phyloP scores from a whole-genome alignment of 2,888 invertebrate species.

The Ceriagrion tenellum region DNA sequence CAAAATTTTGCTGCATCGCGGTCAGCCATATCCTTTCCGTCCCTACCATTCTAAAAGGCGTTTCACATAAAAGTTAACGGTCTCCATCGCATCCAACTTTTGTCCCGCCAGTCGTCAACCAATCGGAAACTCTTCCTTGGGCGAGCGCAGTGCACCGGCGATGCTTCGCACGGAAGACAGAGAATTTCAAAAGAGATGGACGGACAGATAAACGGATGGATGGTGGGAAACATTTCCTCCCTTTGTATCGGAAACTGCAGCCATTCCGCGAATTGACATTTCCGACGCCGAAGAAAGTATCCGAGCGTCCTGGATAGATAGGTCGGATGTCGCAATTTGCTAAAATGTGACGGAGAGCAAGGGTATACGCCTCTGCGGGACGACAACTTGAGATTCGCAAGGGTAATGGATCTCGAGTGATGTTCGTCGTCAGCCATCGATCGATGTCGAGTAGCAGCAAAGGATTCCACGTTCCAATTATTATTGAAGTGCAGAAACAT shows the following conservation, averaged over 20 bases:
- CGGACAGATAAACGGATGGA: background rate
- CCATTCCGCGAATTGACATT: background rate
- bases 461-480: too few species aligned
- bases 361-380: background rate
- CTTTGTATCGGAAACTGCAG: slow-evolving; percentile 7
- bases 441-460: background rate
- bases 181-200: background rate
- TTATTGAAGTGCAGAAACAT: too few species aligned
- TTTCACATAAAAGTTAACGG: too few species aligned
- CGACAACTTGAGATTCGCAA: background rate
- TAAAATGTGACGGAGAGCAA: background rate
- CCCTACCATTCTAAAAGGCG: too few species aligned
- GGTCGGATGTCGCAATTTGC: background rate
- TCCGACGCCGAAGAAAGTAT: background rate
- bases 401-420: background rate
- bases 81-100: too few species aligned
- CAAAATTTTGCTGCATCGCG: too few species aligned
- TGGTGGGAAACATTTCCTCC: slow-evolving; percentile 6
- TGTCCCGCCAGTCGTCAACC: too few species aligned
- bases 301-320: background rate
- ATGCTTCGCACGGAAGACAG: background rate
- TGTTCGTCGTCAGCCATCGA: background rate
- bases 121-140: too few species aligned
- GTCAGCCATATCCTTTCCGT: too few species aligned
- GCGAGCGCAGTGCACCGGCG: background rate